phyloP scores from a whole-genome alignment of 2,888 invertebrate species.

The Trissolcus brochymenae region DNA sequence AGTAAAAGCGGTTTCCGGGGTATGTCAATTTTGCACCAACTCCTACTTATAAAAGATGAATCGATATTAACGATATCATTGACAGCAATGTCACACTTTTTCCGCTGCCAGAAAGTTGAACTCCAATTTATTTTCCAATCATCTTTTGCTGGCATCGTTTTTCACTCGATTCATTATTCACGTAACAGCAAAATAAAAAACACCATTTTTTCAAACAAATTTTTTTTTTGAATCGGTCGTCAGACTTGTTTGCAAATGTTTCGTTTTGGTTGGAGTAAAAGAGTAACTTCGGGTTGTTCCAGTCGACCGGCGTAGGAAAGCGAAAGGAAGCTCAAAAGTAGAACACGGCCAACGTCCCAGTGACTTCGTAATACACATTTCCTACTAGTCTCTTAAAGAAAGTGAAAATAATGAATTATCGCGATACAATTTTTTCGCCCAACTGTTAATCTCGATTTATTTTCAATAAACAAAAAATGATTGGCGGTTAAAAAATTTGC shows the following conservation, averaged over 20 bases:
- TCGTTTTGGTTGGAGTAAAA: constrained; percentile 26
- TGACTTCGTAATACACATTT: constrained; percentile 75
- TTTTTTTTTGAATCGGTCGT: constrained; percentile 1
- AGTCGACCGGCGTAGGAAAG: constrained; percentile 58
- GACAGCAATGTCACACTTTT: constrained; percentile 18
- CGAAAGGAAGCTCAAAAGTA: constrained; percentile 72
- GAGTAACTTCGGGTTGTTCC: too few relatives aligned
- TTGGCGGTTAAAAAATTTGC: too few relatives aligned
- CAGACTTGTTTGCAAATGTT: constrained; percentile 14
- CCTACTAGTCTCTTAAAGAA: constrained; percentile 70
- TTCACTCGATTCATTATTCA: neutral
- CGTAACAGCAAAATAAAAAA: neutral
- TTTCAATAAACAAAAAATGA: neutral
- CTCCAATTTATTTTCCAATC: neutral
- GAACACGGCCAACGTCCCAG: constrained; percentile 74
- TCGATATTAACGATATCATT: constrained; percentile 46
- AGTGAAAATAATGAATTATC: constrained; percentile 70
- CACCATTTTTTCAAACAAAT: neutral
- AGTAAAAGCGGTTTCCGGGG: constrained; percentile 59
- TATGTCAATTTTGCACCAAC: constrained; percentile 54
- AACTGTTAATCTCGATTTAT: neutral
- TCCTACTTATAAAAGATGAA: constrained; percentile 38
- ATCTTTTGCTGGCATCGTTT: neutral
- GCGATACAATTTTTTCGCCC: neutral
- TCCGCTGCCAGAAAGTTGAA: neutral